These are phyloP conservation scores for Mythimna ferrago DNA, from an alignment of 2,888 invertebrate genomes.

Conservation along the genomic window DNA sequence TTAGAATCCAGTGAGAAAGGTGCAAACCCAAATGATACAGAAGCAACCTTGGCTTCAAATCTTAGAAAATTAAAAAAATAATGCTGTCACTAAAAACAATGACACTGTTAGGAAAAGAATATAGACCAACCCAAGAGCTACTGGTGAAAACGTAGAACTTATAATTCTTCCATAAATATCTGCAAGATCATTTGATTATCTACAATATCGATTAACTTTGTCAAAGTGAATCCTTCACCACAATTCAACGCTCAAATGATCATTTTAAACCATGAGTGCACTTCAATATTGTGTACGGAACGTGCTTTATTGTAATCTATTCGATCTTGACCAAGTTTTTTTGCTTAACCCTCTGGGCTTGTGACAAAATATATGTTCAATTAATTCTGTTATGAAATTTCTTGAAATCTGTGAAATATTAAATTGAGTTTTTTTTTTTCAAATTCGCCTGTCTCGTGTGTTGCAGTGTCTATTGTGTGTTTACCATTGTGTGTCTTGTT, in stretches of 20 bases:
- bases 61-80: not conserved
- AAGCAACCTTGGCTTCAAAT: not conserved
- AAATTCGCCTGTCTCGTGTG: slow-evolving; percentile 69
- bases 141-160: not conserved
- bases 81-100: not conserved
- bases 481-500: slow-evolving; percentile 77
- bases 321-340: slow-evolving; percentile 68
- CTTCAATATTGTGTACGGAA: slow-evolving; percentile 46
- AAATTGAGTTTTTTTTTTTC: slow-evolving; percentile 80
- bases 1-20: slow-evolving; percentile 51
- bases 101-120: not conserved
- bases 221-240: slow-evolving; percentile 1
- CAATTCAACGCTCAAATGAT: slow-evolving; percentile 9
- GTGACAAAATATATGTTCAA: slow-evolving; percentile 78
- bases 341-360: slow-evolving; percentile 80
- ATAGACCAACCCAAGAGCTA: not conserved
- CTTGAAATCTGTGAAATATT: slow-evolving; percentile 86
- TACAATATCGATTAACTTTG: not conserved
- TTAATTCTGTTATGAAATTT: slow-evolving; percentile 87
- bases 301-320: slow-evolving; percentile 27
- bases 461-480: slow-evolving; percentile 76
- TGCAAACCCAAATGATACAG: not conserved
- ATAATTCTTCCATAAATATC: no score
- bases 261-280: not conserved
- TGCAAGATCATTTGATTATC: not conserved